phyloP scores from a whole-genome alignment of 2,113 vertebrate genomes.

The Pluvianellus socialis region DNA sequence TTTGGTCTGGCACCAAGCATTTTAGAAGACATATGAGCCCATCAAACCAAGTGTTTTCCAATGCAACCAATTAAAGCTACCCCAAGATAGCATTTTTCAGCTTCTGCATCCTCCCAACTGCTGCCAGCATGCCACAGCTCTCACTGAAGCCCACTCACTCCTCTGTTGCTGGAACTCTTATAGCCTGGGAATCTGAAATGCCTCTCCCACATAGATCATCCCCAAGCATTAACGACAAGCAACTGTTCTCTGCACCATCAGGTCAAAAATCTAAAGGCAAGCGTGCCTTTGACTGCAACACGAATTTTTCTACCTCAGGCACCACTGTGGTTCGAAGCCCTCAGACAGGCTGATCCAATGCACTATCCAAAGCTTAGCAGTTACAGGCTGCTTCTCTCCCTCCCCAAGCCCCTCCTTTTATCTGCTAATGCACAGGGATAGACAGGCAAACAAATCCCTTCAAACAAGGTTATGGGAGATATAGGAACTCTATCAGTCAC shows the following conservation, averaged over 20 bases:
- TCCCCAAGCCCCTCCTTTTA: neutral
- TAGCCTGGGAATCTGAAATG: conserved; percentile 27
- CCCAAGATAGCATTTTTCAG: conserved; percentile 38
- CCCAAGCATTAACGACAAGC: neutral
- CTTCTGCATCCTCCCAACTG: conserved; percentile 36
- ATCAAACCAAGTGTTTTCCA: conserved; percentile 46
- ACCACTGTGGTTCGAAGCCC: neutral
- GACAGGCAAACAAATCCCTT: conserved; percentile 36
- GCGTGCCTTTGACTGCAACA: neutral
- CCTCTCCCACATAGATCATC: conserved; percentile 35
- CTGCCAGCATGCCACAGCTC: conserved; percentile 35
- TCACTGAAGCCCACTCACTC: conserved; percentile 45
- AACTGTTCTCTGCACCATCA: neutral
- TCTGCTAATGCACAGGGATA: neutral
- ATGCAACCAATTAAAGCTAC: conserved; percentile 55
- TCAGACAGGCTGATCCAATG: neutral
- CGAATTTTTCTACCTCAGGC: neutral
- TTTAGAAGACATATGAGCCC: conserved; percentile 31
- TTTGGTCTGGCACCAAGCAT: conserved; percentile 31
- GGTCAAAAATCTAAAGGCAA: conserved; percentile 17
- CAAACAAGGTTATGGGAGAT: conserved; percentile 40
- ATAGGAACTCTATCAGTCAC: neutral
- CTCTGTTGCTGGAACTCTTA: conserved; percentile 47
- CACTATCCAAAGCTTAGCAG: neutral
- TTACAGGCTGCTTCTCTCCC: neutral